Evolutionary conservation across 1,140 invertebrate genomes (phyloP).

Genomic region (Andricus grossulariae): DNA sequence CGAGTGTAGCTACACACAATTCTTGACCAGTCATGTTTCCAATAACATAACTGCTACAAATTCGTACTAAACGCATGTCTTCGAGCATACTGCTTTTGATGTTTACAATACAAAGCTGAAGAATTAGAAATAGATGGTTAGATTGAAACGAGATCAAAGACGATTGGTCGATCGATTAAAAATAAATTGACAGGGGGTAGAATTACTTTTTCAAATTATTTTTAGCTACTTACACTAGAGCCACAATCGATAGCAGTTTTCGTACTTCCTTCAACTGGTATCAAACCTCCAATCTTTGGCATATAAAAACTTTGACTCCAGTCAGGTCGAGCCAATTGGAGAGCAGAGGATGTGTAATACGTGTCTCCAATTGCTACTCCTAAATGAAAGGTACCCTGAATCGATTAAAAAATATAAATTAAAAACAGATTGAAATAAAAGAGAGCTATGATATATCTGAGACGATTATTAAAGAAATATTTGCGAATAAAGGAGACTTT

Average conservation of each 20-base stretch:
- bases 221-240: conserved; percentile 61
- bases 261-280: conserved; percentile 77
- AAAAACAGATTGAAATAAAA: conserved; percentile 10
- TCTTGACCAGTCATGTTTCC: conserved; percentile 75
- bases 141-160: conserved; percentile 41
- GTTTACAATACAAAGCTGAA: conserved; percentile 73
- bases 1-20: conserved; percentile 74
- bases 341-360: conserved; percentile 73
- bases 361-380: conserved; percentile 73
- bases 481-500: no score
- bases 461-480: no score
- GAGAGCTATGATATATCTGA: background rate
- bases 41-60: conserved; percentile 78
- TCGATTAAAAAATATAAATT: conserved; percentile 37
- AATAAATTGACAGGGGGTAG: conserved; percentile 21
- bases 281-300: conserved; percentile 77
- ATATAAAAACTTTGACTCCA: conserved; percentile 79
- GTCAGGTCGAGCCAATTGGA: conserved; percentile 77
- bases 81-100: conserved; percentile 76
- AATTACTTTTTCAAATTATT: conserved; percentile 7
- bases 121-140: conserved; percentile 39
- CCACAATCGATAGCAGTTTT: conserved; percentile 75
- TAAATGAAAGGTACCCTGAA: conserved; percentile 78
- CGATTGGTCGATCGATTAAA: conserved; percentile 32
- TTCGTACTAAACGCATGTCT: conserved; percentile 76